Evolutionary conservation across 1,140 invertebrate genomes (phyloP).

Genomic region (Drosophila paulistorum): DNA sequence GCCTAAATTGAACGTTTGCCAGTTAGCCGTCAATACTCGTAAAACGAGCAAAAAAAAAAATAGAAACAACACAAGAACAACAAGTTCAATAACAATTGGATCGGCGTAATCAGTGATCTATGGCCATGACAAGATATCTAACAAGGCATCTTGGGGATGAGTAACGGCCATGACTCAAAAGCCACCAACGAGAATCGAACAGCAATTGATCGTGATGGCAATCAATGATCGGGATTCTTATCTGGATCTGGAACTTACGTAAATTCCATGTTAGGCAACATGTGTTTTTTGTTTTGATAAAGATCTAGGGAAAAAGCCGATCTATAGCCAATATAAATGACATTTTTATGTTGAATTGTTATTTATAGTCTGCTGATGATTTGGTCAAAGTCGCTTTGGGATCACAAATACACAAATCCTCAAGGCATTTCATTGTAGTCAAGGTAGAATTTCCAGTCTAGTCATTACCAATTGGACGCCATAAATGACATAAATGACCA

Average conservation of each 20-base stretch:
- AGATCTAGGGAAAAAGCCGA: slow-evolving; percentile 8
- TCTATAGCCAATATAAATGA: background rate
- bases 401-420: background rate
- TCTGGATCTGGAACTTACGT: background rate
- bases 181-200: background rate
- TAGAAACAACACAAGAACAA: slow-evolving; percentile 11
- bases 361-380: background rate
- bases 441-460: background rate
- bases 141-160: slow-evolving; percentile 26
- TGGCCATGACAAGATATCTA: slow-evolving; percentile 32
- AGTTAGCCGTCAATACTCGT: background rate
- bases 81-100: slow-evolving; percentile 4
- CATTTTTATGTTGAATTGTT: background rate
- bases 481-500: background rate
- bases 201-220: background rate
- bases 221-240: background rate
- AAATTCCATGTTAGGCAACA: background rate
- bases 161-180: slow-evolving; percentile 31
- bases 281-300: background rate
- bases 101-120: slow-evolving; percentile 5
- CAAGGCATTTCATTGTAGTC: background rate
- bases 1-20: slow-evolving; percentile 44
- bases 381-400: background rate
- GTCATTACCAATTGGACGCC: background rate
- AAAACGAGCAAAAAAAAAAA: background rate